phyloP scores from a whole-genome alignment of 2,888 invertebrate species.

The Chymomyza fuscimana region DNA sequence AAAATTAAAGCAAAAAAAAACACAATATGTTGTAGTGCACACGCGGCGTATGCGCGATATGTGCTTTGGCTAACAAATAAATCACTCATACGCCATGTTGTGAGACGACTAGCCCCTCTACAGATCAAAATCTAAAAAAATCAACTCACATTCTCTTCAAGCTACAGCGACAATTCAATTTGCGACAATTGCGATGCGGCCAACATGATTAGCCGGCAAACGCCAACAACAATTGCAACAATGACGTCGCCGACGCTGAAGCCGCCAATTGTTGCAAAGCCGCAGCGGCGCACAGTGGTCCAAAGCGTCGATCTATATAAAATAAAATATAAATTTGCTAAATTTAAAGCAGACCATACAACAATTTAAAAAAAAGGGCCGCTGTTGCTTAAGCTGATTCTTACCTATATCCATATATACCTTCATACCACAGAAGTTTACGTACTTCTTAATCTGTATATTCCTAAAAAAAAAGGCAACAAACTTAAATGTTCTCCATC shows the following conservation, averaged over 20 bases:
- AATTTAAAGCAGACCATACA: too few relatives aligned
- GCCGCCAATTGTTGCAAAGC: constrained; percentile 29
- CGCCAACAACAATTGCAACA: constrained; percentile 16
- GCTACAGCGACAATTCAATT: constrained; percentile 62
- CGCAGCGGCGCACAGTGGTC: background rate
- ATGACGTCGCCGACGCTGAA: constrained; percentile 39
- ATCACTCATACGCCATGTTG: constrained; percentile 69
- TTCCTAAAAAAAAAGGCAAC: too few relatives aligned
- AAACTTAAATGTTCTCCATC: too few relatives aligned
- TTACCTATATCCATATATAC: too few relatives aligned
- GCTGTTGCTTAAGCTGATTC: too few relatives aligned
- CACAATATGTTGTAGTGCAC: constrained; percentile 14
- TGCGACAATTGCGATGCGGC: constrained; percentile 65
- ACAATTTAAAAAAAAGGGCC: too few relatives aligned
- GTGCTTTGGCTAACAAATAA: constrained; percentile 54
- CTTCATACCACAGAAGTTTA: too few relatives aligned
- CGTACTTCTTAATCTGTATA: too few relatives aligned
- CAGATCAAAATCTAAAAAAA: constrained; percentile 23
- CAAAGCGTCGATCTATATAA: too few relatives aligned
- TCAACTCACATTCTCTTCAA: background rate
- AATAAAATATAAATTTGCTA: too few relatives aligned
- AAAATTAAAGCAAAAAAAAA: background rate
- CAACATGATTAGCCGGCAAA: constrained; percentile 53
- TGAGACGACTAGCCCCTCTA: constrained; percentile 20
- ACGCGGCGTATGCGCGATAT: constrained; percentile 72